Evolutionary conservation across 2,888 invertebrate genomes (phyloP).

Genomic region (Diadromus collaris): DNA sequence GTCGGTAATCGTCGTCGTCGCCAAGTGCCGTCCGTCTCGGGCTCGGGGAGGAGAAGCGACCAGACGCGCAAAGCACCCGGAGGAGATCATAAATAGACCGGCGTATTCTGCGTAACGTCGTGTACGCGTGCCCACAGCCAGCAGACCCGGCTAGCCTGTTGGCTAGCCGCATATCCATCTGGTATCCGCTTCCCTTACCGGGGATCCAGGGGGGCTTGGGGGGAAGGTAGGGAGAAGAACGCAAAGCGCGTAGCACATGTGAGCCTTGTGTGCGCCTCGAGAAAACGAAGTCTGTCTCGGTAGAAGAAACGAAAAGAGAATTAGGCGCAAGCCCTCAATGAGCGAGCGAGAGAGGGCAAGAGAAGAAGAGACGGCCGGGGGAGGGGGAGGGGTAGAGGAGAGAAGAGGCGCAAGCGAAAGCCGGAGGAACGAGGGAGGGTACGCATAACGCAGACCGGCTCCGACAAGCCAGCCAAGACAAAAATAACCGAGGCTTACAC

Average conservation of each 20-base stretch:
- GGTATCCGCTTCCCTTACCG: slow-evolving; percentile 55
- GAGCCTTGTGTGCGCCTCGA: slow-evolving; percentile 53
- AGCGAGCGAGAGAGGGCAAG: slow-evolving; percentile 29
- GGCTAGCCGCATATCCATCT: slow-evolving; percentile 54
- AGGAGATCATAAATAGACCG: slow-evolving; percentile 56
- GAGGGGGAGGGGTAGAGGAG: not conserved
- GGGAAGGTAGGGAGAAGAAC: slow-evolving; percentile 16
- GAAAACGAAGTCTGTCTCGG: slow-evolving; percentile 30
- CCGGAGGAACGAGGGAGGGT: slow-evolving; percentile 36
- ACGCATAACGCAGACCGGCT: slow-evolving; percentile 24
- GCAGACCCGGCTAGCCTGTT: slow-evolving; percentile 31
- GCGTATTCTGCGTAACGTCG: slow-evolving; percentile 51
- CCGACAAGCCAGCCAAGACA: slow-evolving; percentile 62
- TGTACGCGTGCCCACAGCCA: slow-evolving; percentile 54
- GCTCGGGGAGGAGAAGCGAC: slow-evolving; percentile 30
- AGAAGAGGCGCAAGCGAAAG: slow-evolving; percentile 7
- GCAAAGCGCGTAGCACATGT: slow-evolving; percentile 56
- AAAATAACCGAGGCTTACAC: slow-evolving; percentile 71
- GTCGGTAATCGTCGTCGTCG: slow-evolving; percentile 40
- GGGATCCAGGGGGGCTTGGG: slow-evolving; percentile 16
- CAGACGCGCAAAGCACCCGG: slow-evolving; percentile 14
- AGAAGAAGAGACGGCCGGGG: slow-evolving; percentile 14
- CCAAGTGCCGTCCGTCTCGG: slow-evolving; percentile 23
- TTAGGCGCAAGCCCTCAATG: slow-evolving; percentile 9
- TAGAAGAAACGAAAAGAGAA: slow-evolving; percentile 37